Conservation (phyloP, 2,888 invertebrate species). For the Volucella inflata region DNA sequence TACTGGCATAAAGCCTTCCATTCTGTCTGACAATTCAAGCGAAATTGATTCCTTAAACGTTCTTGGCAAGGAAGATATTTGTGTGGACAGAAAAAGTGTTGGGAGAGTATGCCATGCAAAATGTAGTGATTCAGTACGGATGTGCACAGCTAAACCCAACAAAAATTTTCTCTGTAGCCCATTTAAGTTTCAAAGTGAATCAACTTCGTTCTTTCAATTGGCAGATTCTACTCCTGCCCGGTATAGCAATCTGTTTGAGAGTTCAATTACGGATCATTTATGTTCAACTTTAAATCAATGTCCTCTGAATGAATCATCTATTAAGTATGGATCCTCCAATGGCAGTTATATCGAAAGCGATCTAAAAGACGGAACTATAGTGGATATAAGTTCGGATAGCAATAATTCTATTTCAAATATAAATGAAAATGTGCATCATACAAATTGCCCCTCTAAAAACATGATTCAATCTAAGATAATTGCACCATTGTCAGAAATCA, state of each 20-base stretch:
- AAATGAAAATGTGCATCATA: not conserved
- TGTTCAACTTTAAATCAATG: slow-evolving; percentile 59
- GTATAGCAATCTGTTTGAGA: slow-evolving; percentile 46
- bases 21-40: slow-evolving; percentile 78
- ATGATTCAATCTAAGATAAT: slow-evolving; percentile 79
- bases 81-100: not conserved
- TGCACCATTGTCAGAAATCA: slow-evolving; percentile 5
- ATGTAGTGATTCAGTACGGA: not conserved
- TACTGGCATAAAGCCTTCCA: slow-evolving; percentile 81
- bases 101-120: not conserved
- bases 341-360: slow-evolving; percentile 22
- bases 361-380: slow-evolving; percentile 1
- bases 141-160: not conserved
- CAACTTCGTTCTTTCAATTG: not conserved
- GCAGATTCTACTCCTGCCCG: not conserved
- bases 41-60: slow-evolving; percentile 80
- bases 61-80: slow-evolving; percentile 59
- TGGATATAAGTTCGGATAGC: slow-evolving; percentile 52
- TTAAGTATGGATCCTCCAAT: not conserved
- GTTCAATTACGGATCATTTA: slow-evolving; percentile 42
- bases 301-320: not conserved
- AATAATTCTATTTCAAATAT: slow-evolving; percentile 13
- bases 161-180: no score
- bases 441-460: not conserved
- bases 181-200: not conserved